Evolutionary conservation across 2,888 invertebrate genomes (phyloP).

Genomic region (Drosophila heteroneura): DNA sequence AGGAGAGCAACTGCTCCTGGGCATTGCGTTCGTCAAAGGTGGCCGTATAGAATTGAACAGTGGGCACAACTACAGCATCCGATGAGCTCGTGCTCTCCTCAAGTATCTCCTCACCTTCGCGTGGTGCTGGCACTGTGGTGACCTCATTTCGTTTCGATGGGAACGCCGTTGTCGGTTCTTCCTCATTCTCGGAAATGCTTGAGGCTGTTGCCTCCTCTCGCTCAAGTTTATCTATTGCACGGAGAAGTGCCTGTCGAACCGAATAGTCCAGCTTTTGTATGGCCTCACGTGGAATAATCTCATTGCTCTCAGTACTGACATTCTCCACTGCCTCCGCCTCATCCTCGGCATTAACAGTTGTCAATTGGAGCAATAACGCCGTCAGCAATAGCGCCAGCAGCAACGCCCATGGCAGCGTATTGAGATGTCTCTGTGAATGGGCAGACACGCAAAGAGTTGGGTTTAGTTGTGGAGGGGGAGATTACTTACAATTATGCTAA

Average conservation of each 20-base stretch:
- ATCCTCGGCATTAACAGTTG: conserved; percentile 25
- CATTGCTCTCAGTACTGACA: conserved; percentile 83
- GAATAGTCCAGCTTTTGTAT: conserved; percentile 88
- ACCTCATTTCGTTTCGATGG: conserved; percentile 37
- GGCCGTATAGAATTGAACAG: conserved; percentile 87
- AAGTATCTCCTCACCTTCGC: conserved; percentile 85
- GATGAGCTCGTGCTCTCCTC: conserved; percentile 86
- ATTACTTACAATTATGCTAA: conserved; percentile 24
- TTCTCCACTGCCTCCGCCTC: conserved; percentile 57
- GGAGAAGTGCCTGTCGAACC: conserved; percentile 90
- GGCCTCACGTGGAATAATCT: conserved; percentile 87
- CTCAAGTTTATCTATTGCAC: conserved; percentile 91
- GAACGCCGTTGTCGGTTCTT: conserved; percentile 24
- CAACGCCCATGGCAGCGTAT: conserved; percentile 70
- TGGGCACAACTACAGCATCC: conserved; percentile 85
- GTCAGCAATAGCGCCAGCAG: conserved; percentile 67
- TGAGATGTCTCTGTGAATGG: conserved; percentile 59
- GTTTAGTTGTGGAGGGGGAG: conserved; percentile 1
- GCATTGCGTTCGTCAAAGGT: conserved; percentile 82
- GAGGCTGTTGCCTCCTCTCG: conserved; percentile 85
- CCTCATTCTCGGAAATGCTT: conserved; percentile 42
- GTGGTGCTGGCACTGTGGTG: conserved; percentile 42
- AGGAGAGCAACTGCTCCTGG: conserved; percentile 81
- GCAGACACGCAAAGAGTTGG: background rate
- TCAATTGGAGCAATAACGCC: conserved; percentile 63